A percentile compares a stretch with the other conserved stretches of the same genome.
Evolutionary conservation across 64 coral and sea anemone genomes (phyloP).

Genomic region (Astreopora myriophthalma): DNA sequence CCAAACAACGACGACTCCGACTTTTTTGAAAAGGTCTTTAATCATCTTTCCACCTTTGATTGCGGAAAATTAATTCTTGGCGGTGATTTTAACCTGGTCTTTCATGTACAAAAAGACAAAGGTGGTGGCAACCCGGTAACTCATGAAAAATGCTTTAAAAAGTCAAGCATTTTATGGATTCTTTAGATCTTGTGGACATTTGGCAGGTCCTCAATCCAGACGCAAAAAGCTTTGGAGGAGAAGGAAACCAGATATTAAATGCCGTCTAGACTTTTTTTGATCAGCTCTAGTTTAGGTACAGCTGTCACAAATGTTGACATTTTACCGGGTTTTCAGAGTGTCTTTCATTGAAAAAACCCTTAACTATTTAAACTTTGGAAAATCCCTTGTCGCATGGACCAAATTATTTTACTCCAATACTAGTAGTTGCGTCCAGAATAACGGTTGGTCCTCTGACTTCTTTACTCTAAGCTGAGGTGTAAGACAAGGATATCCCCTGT

Average conservation of each 20-base stretch:
- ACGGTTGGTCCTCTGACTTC: too few species aligned
- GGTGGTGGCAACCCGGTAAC: neutral
- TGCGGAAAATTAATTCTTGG: constrained; percentile 9
- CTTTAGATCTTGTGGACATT: neutral
- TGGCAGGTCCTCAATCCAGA: neutral
- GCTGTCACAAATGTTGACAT: neutral
- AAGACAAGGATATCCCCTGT: constrained; percentile 2
- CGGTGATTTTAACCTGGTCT: constrained; percentile 2
- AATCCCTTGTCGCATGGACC: too few species aligned
- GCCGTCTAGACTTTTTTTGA: neutral
- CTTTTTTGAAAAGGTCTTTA: neutral
- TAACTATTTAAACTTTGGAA: constrained; percentile 3
- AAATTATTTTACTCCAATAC: too few species aligned
- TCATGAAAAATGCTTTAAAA: neutral
- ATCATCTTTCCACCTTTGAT: neutral
- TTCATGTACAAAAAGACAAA: neutral
- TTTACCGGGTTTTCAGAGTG: constrained; percentile 1
- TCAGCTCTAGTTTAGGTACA: neutral
- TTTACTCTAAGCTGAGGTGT: too few species aligned
- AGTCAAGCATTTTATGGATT: neutral
- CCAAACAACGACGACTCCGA: neutral
- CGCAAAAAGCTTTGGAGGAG: neutral
- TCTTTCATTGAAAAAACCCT: neutral
- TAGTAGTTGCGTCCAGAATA: too few species aligned
- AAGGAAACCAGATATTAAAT: constrained; percentile 3